Conservation (phyloP, 2,797 vertebrate genomes). For the Paratrypauchen microcephalus region DNA sequence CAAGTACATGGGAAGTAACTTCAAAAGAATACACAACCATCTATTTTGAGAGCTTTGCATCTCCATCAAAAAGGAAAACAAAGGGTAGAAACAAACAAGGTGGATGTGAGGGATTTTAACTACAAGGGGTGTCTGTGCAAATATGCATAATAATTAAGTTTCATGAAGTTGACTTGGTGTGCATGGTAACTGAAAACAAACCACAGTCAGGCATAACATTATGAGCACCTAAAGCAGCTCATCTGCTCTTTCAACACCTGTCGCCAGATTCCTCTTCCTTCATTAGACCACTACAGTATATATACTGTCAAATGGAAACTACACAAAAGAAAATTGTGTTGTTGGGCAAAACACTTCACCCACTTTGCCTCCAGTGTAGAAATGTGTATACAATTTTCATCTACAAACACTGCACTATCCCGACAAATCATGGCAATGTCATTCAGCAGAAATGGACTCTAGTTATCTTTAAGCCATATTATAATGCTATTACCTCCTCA, state of each 20-base stretch:
- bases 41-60: slow-evolving; percentile 62
- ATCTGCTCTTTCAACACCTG: background rate
- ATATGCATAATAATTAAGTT: slow-evolving; percentile 63
- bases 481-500: no score
- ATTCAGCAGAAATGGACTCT: no score
- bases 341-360: no score
- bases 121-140: slow-evolving; percentile 53
- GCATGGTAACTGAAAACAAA: slow-evolving; percentile 51
- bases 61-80: slow-evolving; percentile 69
- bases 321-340: no score
- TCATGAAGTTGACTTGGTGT: slow-evolving; percentile 44
- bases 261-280: background rate
- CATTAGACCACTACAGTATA: background rate
- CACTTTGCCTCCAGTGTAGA: no score
- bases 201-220: background rate
- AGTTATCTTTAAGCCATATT: no score
- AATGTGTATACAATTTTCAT: no score
- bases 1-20: slow-evolving; percentile 56
- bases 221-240: background rate
- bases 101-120: slow-evolving; percentile 66
- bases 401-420: no score
- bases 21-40: slow-evolving; percentile 61
- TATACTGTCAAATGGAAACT: no score
- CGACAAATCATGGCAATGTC: no score
- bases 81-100: slow-evolving; percentile 66